Base-by-base conservation (phyloP, 2,113 vertebrate species). In the Willisornis vidua region DNA sequence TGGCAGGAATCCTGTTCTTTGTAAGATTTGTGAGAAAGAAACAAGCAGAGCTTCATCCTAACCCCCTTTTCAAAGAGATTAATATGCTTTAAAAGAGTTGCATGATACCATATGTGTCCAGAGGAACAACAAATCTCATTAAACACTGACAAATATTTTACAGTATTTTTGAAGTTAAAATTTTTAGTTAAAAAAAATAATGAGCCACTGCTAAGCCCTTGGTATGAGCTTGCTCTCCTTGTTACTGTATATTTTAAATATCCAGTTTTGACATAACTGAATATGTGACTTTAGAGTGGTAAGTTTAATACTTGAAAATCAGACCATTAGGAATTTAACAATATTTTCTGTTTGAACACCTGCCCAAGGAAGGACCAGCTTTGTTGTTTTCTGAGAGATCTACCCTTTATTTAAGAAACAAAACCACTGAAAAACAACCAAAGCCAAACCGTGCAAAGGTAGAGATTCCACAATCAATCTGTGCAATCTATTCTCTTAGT, bases 41-140 rank as follows among this genome's bases (percentile, higher is more conserved):
- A n/a, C 5, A 70, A 39, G 80, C 14, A 43, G 49, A 76, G 28
- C 20, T 70, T 80, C 6, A 5, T 58, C 13, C 2, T 31, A 4
- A 7, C 31, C 5, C 5, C 11, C 57, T 28, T 46, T 72, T 77
- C 43, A 62, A 62, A 94, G 65, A 71, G 12, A 19, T 43, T 28
- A 46, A 29, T 35, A 54, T 4, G 0, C 7, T 68, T 80, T 80
- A 6, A 48, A 8, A 37, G 12, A 73, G 9, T 25, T 66, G 16
- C 12, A 28, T 33, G 18, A 33, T 58, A 31, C 10, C 0, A 0
- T 49, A 20, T 8, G 3, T 54, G 19, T 61, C 22, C 8, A 54
- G 52, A 90, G 29, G 39, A 85, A 58, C 45, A 82, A 51, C 66
- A 12, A 58, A 54, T 52, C 20, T 7, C 3, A 28, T 46, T 58